These are phyloP conservation scores for Hypanus sabinus DNA, from an alignment of 2,113 vertebrate genomes.

Conservation along the genomic window DNA sequence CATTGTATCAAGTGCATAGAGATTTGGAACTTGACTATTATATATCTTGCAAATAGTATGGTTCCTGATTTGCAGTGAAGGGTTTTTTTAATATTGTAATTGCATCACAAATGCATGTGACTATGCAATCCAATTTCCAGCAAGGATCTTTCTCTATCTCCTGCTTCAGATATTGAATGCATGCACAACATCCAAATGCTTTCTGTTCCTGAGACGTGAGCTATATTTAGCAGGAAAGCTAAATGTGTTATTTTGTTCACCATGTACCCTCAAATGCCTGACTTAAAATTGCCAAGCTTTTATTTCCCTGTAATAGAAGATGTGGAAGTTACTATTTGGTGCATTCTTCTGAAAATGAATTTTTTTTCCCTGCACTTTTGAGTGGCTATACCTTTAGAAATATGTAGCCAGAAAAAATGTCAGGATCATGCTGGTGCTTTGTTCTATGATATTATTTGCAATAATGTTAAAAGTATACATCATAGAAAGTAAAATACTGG, in stretches of 20 bases:
- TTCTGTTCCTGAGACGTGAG: not conserved
- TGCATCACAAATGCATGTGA: no score
- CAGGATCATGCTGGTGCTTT: not conserved
- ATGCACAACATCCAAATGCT: not conserved
- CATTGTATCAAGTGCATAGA: no score
- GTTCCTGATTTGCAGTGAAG: no score
- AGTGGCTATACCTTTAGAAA: not conserved
- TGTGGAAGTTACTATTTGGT: not conserved
- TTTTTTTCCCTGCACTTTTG: not conserved
- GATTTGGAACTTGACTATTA: no score
- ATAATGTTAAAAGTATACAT: not conserved
- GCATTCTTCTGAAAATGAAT: not conserved
- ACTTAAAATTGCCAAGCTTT: not conserved
- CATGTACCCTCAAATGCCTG: not conserved
- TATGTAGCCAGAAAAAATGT: not conserved
- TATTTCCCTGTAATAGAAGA: not conserved
- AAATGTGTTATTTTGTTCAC: not conserved
- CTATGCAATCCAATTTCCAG: no score
- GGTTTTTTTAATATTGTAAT: no score
- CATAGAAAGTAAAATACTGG: not conserved
- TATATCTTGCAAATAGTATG: no score
- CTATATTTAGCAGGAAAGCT: not conserved
- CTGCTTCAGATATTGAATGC: not conserved
- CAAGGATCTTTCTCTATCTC: not conserved
- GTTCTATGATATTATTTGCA: not conserved